Evolutionary conservation across 1,140 invertebrate species (phyloP), one percentile per base, ranked within the genome.

Genomic region (Riptortus pedestris): DNA sequence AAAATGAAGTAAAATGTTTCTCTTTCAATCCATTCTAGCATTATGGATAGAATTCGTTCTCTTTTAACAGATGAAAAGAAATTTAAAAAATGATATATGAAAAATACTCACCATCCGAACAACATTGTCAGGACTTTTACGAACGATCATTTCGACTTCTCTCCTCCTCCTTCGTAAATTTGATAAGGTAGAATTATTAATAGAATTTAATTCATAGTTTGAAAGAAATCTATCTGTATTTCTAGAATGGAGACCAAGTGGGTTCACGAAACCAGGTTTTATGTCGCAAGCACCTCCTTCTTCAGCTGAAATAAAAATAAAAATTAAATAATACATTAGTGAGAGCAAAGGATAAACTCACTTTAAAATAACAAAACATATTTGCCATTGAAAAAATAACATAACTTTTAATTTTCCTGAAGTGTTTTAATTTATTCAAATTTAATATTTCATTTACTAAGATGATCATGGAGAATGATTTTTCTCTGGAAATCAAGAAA

Each of bases 91-190:
- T 22, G 1, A 60, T 2, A 60, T 29, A 33, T 18, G 4, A 38
- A 60, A 7, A 51, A 28, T 20, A 0, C 47, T 29, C 31, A 63
- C 45, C 45, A 65, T 67, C 45, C 59, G 48, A 22, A 66, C 60
- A n/a, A 62, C 63, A 52, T 66, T 66, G 33, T 66, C 52, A 28
- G 48, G 52, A 9, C 38, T 51, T 63, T 62, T 66, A 33, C 60
- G 81, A 16, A 91, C 80, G 7, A 90, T 79, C 67, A 81, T 81
- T 71, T 90, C 87, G 9, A 78, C 81, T 68, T 89, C 84, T 69
- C 89, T 75, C 73, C 80, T 84, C 22, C 71, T 16, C 45, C 67
- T 55, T 26, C 26, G 18, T 7, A 55, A 24, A 24, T 55, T 55
- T 24, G 26, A 14, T 24, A 55, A 55, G 2, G 33, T 12, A 28